phyloP scores from a whole-genome alignment of 2,113 vertebrate genomes.

The Rhegmatorhina hoffmannsi region DNA sequence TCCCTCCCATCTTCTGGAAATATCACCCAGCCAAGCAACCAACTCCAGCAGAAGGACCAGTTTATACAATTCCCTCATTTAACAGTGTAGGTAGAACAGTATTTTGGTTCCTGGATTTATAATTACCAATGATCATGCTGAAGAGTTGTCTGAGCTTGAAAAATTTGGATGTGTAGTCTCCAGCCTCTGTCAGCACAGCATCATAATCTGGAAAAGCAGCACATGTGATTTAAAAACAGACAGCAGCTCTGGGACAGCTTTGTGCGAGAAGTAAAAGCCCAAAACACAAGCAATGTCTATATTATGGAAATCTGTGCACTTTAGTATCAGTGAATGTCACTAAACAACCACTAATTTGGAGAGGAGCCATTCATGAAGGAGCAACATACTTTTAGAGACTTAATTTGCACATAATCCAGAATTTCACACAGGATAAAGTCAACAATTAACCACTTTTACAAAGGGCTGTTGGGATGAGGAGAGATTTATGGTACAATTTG shows the following conservation, averaged over 20 bases:
- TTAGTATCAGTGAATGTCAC: not conserved
- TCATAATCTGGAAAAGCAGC: conserved; percentile 88
- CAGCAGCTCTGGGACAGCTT: not conserved
- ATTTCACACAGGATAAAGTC: not conserved
- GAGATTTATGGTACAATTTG: not conserved
- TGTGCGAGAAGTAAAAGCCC: not conserved
- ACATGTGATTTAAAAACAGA: not conserved
- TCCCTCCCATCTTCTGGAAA: not conserved
- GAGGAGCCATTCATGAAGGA: not conserved
- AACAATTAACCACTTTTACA: not conserved
- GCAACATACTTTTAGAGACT: not conserved
- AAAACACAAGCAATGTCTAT: not conserved
- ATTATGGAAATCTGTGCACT: not conserved
- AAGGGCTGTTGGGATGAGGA: not conserved
- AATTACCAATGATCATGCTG: conserved; percentile 79
- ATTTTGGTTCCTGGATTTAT: not conserved
- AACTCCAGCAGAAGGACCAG: not conserved
- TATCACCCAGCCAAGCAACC: not conserved
- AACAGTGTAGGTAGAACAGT: not conserved
- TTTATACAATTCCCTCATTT: not conserved
- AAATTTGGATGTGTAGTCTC: conserved; percentile 93
- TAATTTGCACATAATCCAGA: not conserved
- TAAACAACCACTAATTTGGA: not conserved
- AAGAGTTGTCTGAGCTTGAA: conserved; percentile 86
- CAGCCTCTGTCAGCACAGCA: conserved; percentile 89